These are phyloP conservation scores for Tubulanus polymorphus DNA, from an alignment of 2,888 invertebrate genomes.

Conservation along the genomic window DNA sequence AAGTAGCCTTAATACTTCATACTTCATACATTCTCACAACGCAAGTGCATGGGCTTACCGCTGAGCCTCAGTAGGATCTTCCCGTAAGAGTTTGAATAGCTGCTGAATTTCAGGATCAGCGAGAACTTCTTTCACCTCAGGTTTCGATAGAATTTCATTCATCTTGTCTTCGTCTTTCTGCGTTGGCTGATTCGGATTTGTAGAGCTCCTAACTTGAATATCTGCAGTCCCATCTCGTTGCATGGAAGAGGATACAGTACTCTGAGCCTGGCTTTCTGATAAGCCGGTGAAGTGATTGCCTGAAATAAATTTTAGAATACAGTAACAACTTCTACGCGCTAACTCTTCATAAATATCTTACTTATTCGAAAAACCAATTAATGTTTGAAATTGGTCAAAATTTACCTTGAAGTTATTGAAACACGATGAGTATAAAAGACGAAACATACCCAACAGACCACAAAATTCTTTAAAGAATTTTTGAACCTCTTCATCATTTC, in stretches of 20 bases:
- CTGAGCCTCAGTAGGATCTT: constrained; percentile 35
- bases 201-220: constrained; percentile 24
- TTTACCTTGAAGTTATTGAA: no score
- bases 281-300: constrained; percentile 38
- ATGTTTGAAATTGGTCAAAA: no score
- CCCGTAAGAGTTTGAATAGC: constrained; percentile 31
- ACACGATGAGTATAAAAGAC: no score
- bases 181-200: constrained; percentile 14
- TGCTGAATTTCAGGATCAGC: constrained; percentile 37
- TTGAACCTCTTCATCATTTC: constrained; percentile 39
- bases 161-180: constrained; percentile 18
- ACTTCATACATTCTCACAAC: no score
- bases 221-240: constrained; percentile 21
- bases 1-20: background rate
- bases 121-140: constrained; percentile 32
- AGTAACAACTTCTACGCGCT: no score
- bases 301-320: constrained; percentile 19
- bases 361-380: no score
- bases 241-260: background rate
- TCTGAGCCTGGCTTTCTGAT: constrained; percentile 4
- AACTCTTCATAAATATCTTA: no score
- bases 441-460: constrained; percentile 37
- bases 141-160: constrained; percentile 24
- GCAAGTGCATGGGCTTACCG: no score
- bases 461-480: constrained; percentile 44